phyloP scores from a whole-genome alignment of 2,113 vertebrate genomes.

The Verasper variegatus region DNA sequence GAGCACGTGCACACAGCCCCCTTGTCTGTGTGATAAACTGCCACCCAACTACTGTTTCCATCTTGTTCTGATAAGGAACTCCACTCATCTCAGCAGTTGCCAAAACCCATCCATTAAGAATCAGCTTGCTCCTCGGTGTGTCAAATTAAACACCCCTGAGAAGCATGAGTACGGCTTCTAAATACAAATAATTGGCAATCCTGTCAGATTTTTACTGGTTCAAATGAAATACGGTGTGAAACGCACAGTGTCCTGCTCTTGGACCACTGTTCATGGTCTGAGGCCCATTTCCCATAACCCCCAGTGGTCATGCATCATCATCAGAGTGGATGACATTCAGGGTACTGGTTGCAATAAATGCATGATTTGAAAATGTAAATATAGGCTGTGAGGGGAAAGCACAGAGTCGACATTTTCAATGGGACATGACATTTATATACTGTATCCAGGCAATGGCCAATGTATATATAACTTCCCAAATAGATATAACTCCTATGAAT shows the following conservation, averaged over 20 bases:
- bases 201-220: conserved; percentile 7
- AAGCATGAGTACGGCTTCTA: conserved; percentile 23
- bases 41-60: conserved; percentile 31
- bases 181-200: conserved; percentile 44
- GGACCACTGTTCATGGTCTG: background rate
- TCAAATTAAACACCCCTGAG: conserved; percentile 27
- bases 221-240: conserved; percentile 13
- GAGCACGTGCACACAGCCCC: conserved; percentile 10
- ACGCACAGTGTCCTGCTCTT: background rate
- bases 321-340: conserved; percentile 40
- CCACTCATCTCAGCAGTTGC: conserved; percentile 37
- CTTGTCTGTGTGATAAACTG: conserved; percentile 22
- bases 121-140: background rate
- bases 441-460: background rate
- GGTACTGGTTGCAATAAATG: conserved; percentile 42
- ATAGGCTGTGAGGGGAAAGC: conserved; percentile 5
- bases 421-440: conserved; percentile 32
- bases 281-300: conserved; percentile 15
- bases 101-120: conserved; percentile 43
- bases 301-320: conserved; percentile 44
- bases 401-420: conserved; percentile 12
- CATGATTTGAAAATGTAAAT: conserved; percentile 33
- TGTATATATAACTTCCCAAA: conserved; percentile 30
- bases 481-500: conserved; percentile 16
- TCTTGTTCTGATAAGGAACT: conserved; percentile 19